These are phyloP conservation scores for Adelosebastes latens DNA, from an alignment of 2,797 vertebrate species.

Conservation along the genomic window DNA sequence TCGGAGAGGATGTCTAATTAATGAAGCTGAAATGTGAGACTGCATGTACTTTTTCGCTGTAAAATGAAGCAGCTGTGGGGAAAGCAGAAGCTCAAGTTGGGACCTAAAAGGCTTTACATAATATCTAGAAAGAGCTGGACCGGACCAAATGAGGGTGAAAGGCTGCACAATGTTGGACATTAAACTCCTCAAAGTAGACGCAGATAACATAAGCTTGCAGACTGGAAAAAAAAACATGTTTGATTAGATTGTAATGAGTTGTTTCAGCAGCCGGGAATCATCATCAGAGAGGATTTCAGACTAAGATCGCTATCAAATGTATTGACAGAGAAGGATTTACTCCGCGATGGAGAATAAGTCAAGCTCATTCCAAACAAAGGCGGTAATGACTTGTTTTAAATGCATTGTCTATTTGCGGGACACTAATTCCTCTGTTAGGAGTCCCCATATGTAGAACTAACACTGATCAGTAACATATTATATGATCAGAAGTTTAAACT, in stretches of 20 bases:
- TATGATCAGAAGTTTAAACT: neutral
- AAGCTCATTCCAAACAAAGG: slow-evolving; percentile 54
- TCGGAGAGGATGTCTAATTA: slow-evolving; percentile 42
- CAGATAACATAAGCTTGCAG: neutral
- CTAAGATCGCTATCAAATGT: slow-evolving; percentile 66
- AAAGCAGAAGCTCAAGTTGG: neutral
- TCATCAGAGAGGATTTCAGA: slow-evolving; percentile 69
- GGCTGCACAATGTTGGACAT: neutral
- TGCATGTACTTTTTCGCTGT: neutral
- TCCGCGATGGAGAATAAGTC: slow-evolving; percentile 45
- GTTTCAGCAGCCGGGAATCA: slow-evolving; percentile 56
- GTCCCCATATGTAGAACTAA: slow-evolving; percentile 18
- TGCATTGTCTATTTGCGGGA: slow-evolving; percentile 46
- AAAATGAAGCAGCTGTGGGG: neutral
- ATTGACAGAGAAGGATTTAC: slow-evolving; percentile 76
- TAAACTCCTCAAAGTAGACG: neutral
- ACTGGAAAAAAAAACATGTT: slow-evolving; percentile 15
- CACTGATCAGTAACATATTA: slow-evolving; percentile 48
- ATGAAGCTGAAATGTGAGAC: slow-evolving; percentile 43
- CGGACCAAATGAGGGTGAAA: neutral
- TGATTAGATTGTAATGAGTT: slow-evolving; percentile 76
- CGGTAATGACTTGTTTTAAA: slow-evolving; percentile 73
- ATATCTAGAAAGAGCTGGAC: neutral
- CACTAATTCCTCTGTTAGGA: slow-evolving; percentile 55
- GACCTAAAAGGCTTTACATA: neutral